These are phyloP conservation scores for Ceyx melanurus DNA, from an alignment of 2,113 vertebrate genomes.

Conservation along the genomic window DNA sequence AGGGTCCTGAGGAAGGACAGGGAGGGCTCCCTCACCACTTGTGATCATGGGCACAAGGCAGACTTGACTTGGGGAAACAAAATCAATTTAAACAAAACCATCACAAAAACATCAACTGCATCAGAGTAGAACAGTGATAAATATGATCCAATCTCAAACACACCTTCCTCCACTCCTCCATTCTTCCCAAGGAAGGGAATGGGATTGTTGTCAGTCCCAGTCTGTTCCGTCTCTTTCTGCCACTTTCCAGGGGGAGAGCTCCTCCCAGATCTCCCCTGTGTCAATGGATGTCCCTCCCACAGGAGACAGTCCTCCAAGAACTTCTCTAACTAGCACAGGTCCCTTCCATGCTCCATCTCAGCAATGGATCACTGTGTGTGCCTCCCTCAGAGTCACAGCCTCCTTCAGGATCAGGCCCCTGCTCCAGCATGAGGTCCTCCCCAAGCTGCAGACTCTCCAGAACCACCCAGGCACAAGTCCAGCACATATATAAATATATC, in stretches of 20 bases:
- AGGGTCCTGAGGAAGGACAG: too few relatives aligned
- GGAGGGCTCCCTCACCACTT: too few relatives aligned
- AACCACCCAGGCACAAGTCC: not conserved
- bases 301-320: not conserved
- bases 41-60: not conserved
- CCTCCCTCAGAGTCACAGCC: not conserved
- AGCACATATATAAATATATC: not conserved
- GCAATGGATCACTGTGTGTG: not conserved
- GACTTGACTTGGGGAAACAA: not conserved
- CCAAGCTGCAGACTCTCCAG: not conserved
- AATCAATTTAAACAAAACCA: not conserved
- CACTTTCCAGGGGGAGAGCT: not conserved
- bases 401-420: not conserved
- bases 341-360: not conserved
- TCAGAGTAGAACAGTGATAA: not conserved
- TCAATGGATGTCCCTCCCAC: not conserved
- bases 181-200: not conserved
- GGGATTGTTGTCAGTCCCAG: not conserved
- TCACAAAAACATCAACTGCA: not conserved
- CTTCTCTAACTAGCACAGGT: not conserved
- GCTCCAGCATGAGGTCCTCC: not conserved
- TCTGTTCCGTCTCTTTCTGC: not conserved
- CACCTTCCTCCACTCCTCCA: not conserved
- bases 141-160: not conserved
- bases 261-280: too few relatives aligned